Base-by-base conservation (phyloP, 30 jellyfish, hydroid and myxozoan species). In the Sanderia malayensis region DNA sequence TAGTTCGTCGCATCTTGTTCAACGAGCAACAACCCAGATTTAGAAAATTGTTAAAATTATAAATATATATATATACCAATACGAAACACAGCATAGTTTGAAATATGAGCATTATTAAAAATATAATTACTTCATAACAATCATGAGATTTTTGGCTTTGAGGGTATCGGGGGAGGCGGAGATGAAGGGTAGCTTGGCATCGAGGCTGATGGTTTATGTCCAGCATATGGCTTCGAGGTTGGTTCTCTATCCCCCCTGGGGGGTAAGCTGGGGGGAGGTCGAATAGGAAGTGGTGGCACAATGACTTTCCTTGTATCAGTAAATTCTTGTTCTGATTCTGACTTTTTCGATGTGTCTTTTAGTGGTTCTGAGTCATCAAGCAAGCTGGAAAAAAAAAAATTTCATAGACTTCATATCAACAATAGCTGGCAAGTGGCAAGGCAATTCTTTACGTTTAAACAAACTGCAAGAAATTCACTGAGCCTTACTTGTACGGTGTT, bases 211-310 rank as follows among this genome's bases (percentile, higher is more conserved):
- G 89, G 82, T 66, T 53, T 65, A 55, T 78, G 89, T 78, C 89
- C 89, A 25, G 89, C 31, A 58, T 78, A 78, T 31, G 89, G 89
- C 55, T 78, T 78, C 20, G 69, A 46, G 32, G 64, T 17, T 6
- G 82, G 59, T 4, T 68, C 59, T n/a, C n/a, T n/a, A 8, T 78
- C 89, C 46, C 82, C 89, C 23, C 82, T 71, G 49, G 82, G 89
- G 70, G 89, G 89, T 20, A 78, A 58, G 27, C 73, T 59, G 26
- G 89, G 89, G 44, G 89, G 82, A 1, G 89, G 89, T 7, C 89
- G 89, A 26, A 59, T 32, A 1, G 89, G 89, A 6, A 78, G 80
- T n/a, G 89, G 70, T 8, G 89, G 92, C n/a, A 74, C 92, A n/a
- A 25, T 55, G 8, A 30, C 53, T 57, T 65, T 58, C 22, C 63